Percentiles rank a stretch among this genome's conserved stretches.
phyloP scores from a whole-genome alignment of 1,140 invertebrate species.

The Cherax quadricarinatus region DNA sequence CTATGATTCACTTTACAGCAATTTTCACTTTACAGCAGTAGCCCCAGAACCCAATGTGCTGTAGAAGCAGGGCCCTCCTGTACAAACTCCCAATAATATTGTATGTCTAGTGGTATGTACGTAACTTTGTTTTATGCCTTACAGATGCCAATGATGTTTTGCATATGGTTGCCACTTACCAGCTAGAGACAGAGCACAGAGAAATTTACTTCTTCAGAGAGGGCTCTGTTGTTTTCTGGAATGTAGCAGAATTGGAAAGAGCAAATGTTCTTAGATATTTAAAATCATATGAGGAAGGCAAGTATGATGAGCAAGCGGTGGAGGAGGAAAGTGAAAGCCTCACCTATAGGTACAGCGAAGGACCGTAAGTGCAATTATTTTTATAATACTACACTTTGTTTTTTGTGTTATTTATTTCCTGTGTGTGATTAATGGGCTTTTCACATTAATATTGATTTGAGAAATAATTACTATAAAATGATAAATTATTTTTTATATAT shows the following conservation, averaged over 20 bases:
- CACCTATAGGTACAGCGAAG: constrained; percentile 84
- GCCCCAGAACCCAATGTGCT: too few relatives aligned
- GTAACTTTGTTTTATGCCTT: constrained; percentile 44
- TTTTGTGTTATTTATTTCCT: too few relatives aligned
- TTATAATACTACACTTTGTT: neutral
- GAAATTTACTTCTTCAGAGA: constrained; percentile 93
- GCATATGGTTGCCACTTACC: constrained; percentile 86
- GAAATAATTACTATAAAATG: too few relatives aligned
- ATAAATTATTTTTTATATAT: too few relatives aligned
- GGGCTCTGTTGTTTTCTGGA: constrained; percentile 95
- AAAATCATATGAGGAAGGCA: constrained; percentile 74
- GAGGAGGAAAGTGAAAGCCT: constrained; percentile 89
- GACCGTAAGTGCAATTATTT: constrained; percentile 77
- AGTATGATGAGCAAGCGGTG: constrained; percentile 84
- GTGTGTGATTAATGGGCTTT: too few relatives aligned
- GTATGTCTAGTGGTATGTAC: too few relatives aligned
- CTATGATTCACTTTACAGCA: too few relatives aligned
- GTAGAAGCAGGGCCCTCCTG: too few relatives aligned
- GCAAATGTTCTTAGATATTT: constrained; percentile 85
- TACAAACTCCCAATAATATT: too few relatives aligned
- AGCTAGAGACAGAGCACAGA: constrained; percentile 78
- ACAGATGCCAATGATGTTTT: constrained; percentile 83
- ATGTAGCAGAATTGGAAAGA: constrained; percentile 89
- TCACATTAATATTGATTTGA: too few relatives aligned
- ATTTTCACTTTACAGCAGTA: too few relatives aligned